Conservation (phyloP, 1,140 invertebrate genomes). For the Dendrolimus kikuchii region DNA sequence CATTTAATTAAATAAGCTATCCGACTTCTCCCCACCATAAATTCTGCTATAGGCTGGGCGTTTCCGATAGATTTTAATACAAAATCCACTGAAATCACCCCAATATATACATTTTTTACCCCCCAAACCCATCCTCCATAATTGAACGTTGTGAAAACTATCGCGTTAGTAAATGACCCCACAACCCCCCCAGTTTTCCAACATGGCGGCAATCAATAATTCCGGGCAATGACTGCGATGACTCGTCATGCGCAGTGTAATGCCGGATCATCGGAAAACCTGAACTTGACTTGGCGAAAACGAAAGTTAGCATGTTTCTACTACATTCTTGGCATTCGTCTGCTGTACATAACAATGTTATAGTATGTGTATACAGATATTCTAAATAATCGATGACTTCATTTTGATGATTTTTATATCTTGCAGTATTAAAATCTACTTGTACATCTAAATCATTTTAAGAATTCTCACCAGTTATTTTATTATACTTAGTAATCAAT, state of each 20-base stretch:
- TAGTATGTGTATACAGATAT: neutral
- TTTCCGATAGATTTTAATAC: conserved; percentile 65
- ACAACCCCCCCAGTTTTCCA: conserved; percentile 51
- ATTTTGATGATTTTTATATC: too few species aligned
- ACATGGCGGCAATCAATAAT: conserved; percentile 69
- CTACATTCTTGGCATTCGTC: conserved; percentile 61
- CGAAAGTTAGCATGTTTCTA: conserved; percentile 70
- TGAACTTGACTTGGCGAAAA: conserved; percentile 72
- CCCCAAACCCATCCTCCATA: conserved; percentile 48
- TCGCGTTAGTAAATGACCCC: conserved; percentile 63
- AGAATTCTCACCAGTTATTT: too few species aligned
- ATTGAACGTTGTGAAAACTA: conserved; percentile 71
- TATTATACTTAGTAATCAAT: too few species aligned
- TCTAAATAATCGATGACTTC: too few species aligned
- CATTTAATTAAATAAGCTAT: conserved; percentile 54
- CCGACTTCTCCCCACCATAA: conserved; percentile 41
- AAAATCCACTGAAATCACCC: conserved; percentile 53
- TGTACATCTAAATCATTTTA: too few species aligned
- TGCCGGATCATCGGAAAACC: conserved; percentile 62
- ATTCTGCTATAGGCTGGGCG: conserved; percentile 40
- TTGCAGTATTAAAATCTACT: too few species aligned
- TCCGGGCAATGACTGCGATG: conserved; percentile 71
- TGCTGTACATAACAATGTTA: conserved; percentile 10
- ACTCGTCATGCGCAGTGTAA: conserved; percentile 57
- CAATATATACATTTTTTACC: conserved; percentile 63